These are phyloP conservation scores for Bellardia pandia DNA, from an alignment of 2,888 invertebrate genomes.

Conservation along the genomic window DNA sequence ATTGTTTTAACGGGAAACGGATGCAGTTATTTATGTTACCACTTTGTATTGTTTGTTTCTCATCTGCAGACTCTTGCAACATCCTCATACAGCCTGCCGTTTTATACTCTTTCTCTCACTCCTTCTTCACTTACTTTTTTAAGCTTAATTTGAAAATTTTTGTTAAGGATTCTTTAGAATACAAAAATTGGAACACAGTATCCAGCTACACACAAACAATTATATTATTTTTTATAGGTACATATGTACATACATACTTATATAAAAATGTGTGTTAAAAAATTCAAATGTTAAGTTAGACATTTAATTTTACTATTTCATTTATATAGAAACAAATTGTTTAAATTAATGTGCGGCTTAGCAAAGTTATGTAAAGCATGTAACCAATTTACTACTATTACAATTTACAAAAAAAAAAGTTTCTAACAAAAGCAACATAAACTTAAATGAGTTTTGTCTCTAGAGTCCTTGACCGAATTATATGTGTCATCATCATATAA, in stretches of 20 bases:
- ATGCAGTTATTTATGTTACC: conserved; percentile 69
- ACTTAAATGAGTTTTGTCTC: conserved; percentile 58
- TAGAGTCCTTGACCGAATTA: conserved; percentile 68
- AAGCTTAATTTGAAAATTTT: conserved; percentile 50
- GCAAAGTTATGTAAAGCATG: conserved; percentile 45
- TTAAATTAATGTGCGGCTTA: conserved; percentile 44
- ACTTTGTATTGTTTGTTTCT: conserved; percentile 63
- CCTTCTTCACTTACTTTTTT: conserved; percentile 6
- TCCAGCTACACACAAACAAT: not conserved
- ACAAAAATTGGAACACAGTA: conserved; percentile 5
- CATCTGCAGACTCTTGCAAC: not conserved
- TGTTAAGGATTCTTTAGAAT: conserved; percentile 38
- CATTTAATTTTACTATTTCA: conserved; percentile 8
- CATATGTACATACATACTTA: too few species aligned
- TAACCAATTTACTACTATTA: conserved; percentile 26
- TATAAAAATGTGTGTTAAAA: conserved; percentile 1
- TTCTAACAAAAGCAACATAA: not conserved
- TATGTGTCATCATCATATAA: conserved; percentile 46
- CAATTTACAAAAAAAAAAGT: not conserved
- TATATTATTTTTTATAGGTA: not conserved
- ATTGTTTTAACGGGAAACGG: conserved; percentile 65
- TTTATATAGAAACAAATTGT: not conserved
- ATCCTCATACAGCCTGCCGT: conserved; percentile 8
- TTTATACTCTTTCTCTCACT: not conserved
- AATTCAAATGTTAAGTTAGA: conserved; percentile 17